Conservation (phyloP, 2,797 vertebrate species). For the Clarias platycephalus region DNA sequence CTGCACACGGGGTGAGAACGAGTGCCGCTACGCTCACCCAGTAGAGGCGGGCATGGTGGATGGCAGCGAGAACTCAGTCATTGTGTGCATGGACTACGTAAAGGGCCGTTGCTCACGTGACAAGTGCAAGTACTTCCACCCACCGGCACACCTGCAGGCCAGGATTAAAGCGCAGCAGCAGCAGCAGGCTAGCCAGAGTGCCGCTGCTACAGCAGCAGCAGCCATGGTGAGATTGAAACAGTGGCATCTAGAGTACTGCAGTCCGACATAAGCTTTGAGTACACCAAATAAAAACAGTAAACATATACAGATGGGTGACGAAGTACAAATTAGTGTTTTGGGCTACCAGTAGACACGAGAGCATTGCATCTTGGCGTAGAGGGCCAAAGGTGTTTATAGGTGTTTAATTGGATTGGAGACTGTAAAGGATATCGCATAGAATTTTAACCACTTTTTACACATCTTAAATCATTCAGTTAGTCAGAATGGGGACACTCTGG, state of each 20-base stretch:
- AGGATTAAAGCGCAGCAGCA: constrained; percentile 97
- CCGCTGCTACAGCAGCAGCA: constrained; percentile 91
- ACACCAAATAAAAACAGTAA: not conserved
- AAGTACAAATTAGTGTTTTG: not conserved
- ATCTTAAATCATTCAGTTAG: not conserved
- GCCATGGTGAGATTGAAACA: constrained; percentile 83
- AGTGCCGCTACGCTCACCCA: constrained; percentile 97
- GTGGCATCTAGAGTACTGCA: constrained; percentile 11
- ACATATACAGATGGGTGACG: not conserved
- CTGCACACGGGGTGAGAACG: constrained; percentile 94
- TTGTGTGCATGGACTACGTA: constrained; percentile 99
- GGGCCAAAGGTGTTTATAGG: not conserved
- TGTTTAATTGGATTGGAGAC: not conserved
- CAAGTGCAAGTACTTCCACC: constrained; percentile 99
- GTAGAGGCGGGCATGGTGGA: constrained; percentile 94
- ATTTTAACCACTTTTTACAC: not conserved
- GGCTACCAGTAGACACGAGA: not conserved
- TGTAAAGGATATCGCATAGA: not conserved
- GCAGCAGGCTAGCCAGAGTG: constrained; percentile 93
- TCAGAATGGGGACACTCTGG: not conserved
- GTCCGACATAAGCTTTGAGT: not conserved
- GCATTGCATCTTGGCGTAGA: not conserved
- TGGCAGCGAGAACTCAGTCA: constrained; percentile 94
- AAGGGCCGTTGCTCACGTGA: constrained; percentile 96
- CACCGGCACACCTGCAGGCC: constrained; percentile 96